These are phyloP conservation scores for Celastrina argiolus DNA, from an alignment of 2,888 invertebrate species.

Conservation along the genomic window DNA sequence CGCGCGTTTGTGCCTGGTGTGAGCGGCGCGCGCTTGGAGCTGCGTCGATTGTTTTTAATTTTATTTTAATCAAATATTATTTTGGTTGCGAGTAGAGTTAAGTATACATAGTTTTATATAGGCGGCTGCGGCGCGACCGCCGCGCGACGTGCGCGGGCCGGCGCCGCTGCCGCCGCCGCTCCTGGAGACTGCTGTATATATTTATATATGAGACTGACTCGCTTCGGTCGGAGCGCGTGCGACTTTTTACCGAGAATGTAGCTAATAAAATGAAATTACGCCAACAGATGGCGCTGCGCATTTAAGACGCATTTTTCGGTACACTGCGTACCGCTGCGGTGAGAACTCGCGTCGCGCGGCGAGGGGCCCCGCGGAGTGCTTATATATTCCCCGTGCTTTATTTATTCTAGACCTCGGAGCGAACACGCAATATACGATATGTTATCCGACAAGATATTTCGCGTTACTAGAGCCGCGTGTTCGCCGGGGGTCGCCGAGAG, in stretches of 20 bases:
- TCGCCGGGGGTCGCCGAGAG: background rate
- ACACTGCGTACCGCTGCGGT: background rate
- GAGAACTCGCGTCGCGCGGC: background rate
- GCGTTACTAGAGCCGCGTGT: background rate
- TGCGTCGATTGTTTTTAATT: conserved; percentile 46
- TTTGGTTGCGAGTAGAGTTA: conserved; percentile 43
- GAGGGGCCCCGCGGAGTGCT: conserved; percentile 8
- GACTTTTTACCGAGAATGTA: background rate
- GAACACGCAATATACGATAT: background rate
- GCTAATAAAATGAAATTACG: background rate
- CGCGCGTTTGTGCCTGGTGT: conserved; percentile 41
- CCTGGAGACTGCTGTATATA: conserved; percentile 9
- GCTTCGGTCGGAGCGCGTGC: background rate
- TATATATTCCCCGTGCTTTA: background rate
- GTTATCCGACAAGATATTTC: background rate
- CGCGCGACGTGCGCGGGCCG: conserved; percentile 16
- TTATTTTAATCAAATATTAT: conserved; percentile 60
- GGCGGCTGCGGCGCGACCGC: conserved; percentile 27
- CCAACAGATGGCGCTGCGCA: background rate
- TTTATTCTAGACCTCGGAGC: background rate
- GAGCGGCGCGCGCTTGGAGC: conserved; percentile 21
- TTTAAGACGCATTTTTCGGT: background rate
- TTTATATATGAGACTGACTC: conserved; percentile 5
- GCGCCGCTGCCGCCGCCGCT: background rate
- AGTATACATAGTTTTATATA: conserved; percentile 27